Conservation (phyloP, 2,797 vertebrate genomes). For the Chloroceryle inda region DNA sequence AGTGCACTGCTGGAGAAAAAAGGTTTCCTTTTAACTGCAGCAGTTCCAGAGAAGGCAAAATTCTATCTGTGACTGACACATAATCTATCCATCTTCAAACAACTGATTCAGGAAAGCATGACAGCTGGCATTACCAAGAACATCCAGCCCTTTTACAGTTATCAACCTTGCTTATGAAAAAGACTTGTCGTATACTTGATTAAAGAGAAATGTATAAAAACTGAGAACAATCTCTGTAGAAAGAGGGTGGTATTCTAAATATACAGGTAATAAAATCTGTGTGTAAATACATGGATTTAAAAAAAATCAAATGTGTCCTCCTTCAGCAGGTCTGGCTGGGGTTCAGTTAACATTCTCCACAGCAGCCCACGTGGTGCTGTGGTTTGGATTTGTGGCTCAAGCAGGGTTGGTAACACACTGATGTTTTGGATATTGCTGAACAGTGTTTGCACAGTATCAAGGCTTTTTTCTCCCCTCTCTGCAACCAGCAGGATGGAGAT, state of each 20-base stretch:
- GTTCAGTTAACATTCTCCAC: neutral
- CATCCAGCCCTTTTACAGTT: neutral
- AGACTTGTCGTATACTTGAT: neutral
- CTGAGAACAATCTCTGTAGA: neutral
- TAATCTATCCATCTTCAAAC: neutral
- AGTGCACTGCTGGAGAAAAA: neutral
- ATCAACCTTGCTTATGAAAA: neutral
- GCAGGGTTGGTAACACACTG: neutral
- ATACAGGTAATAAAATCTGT: neutral
- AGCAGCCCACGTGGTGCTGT: neutral
- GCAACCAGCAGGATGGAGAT: neutral
- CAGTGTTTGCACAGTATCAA: neutral
- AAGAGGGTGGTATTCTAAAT: neutral
- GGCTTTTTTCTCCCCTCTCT: neutral
- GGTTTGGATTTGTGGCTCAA: neutral
- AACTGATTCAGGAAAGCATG: neutral
- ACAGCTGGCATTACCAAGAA: neutral
- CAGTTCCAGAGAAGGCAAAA: neutral
- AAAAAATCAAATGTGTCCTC: too few relatives aligned
- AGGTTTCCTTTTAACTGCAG: neutral
- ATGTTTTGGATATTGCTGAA: neutral
- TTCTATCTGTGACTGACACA: neutral
- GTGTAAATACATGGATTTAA: neutral
- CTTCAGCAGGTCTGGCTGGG: neutral
- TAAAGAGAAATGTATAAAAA: neutral